Conservation (phyloP, 2,888 invertebrate genomes). For the Cataglyphis cursor region DNA sequence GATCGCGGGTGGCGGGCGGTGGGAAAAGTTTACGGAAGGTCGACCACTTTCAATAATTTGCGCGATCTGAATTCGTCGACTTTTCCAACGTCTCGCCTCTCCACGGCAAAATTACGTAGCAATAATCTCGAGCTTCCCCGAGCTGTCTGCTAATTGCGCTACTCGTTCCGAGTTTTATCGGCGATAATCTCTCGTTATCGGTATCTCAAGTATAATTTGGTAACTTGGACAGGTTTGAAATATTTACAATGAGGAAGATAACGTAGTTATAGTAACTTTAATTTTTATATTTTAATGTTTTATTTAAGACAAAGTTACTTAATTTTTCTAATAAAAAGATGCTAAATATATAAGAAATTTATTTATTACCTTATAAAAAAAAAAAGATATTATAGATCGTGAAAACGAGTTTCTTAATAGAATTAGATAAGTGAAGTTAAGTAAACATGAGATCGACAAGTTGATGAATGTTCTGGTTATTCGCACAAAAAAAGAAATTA, state of each 20-base stretch:
- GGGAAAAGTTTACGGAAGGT: constrained; percentile 46
- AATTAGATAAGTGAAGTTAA: background rate
- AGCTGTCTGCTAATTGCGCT: constrained; percentile 38
- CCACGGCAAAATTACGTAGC: constrained; percentile 42
- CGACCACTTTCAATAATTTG: constrained; percentile 52
- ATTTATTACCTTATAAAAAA: background rate
- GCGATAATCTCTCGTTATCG: constrained; percentile 51
- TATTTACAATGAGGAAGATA: background rate
- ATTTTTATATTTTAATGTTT: background rate
- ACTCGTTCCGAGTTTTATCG: constrained; percentile 34
- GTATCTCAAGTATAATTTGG: constrained; percentile 16
- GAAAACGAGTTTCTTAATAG: constrained; percentile 12
- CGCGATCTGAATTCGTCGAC: constrained; percentile 52
- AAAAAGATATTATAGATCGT: background rate
- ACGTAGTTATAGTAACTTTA: background rate
- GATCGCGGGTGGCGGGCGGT: constrained; percentile 20
- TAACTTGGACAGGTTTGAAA: constrained; percentile 7
- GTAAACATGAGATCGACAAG: constrained; percentile 38
- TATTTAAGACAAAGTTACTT: background rate
- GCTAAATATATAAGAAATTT: background rate
- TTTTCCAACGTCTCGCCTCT: constrained; percentile 35
- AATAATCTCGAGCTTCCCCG: constrained; percentile 45
- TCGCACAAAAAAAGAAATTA: background rate
- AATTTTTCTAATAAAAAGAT: background rate
- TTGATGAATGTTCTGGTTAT: constrained; percentile 39